A percentile compares a stretch with the other conserved stretches of the same genome.
phyloP scores from a whole-genome alignment of 1,140 invertebrate species.

The Heliconius hewitsoni region DNA sequence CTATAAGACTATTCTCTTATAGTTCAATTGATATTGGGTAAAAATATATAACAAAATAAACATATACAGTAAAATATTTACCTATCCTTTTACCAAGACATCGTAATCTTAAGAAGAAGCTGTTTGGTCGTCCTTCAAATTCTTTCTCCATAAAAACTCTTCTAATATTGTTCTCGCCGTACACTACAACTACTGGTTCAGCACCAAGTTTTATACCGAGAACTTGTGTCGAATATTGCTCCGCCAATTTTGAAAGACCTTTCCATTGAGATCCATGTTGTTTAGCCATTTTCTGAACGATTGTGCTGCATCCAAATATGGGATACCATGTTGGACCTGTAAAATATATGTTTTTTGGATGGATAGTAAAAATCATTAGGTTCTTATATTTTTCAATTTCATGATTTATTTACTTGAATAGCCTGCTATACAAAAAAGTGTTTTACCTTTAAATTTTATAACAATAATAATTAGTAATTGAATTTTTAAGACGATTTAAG shows the following conservation, averaged over 20 bases:
- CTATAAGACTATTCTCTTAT: not conserved
- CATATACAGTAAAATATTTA: conserved; percentile 34
- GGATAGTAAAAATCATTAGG: no score
- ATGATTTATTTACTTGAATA: no score
- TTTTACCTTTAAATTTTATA: no score
- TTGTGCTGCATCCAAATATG: conserved; percentile 84
- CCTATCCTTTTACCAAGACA: conserved; percentile 86
- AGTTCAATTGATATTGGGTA: not conserved
- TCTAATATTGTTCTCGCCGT: conserved; percentile 81
- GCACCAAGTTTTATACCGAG: conserved; percentile 85
- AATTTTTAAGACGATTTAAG: no score
- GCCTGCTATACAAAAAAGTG: no score
- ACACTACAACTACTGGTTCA: conserved; percentile 84
- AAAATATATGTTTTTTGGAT: conserved; percentile 33
- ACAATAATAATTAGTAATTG: no score
- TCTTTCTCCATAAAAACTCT: conserved; percentile 84
- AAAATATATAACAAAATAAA: not conserved
- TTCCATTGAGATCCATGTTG: conserved; percentile 84
- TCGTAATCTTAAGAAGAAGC: conserved; percentile 86
- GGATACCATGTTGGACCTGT: conserved; percentile 88
- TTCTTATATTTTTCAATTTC: no score
- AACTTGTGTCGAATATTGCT: conserved; percentile 84
- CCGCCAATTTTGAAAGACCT: conserved; percentile 82
- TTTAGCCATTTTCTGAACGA: conserved; percentile 81
- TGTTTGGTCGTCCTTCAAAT: conserved; percentile 88